These are phyloP conservation scores for Macrotis lagotis DNA, from an alignment of 2,113 vertebrate species.

Conservation along the genomic window DNA sequence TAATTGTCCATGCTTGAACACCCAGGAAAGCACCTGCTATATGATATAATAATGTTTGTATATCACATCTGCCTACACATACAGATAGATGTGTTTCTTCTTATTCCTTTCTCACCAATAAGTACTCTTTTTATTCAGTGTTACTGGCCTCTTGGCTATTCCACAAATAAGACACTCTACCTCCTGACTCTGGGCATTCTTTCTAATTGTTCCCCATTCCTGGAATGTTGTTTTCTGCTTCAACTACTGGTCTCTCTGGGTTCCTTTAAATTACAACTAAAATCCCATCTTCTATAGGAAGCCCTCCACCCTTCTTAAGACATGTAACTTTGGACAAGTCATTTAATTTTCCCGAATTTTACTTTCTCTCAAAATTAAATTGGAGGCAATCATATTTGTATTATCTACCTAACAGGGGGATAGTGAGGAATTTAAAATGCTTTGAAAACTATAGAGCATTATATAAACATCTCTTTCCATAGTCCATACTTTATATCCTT, in stretches of 20 bases:
- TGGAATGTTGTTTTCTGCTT: not conserved
- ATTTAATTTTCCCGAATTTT: not conserved
- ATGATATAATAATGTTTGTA: conserved; percentile 31
- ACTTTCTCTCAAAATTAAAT: not conserved
- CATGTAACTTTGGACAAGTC: not conserved
- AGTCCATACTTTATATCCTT: not conserved
- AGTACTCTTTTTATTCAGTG: not conserved
- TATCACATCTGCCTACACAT: not conserved
- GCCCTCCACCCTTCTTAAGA: not conserved
- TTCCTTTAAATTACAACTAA: not conserved
- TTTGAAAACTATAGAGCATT: not conserved
- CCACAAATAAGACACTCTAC: not conserved
- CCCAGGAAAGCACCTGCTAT: conserved; percentile 53
- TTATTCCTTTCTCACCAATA: not conserved
- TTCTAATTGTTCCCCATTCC: not conserved
- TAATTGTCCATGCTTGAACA: conserved; percentile 62
- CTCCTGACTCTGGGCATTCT: not conserved
- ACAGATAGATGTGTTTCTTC: not conserved
- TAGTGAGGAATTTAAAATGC: not conserved
- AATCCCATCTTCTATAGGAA: not conserved
- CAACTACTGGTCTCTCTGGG: not conserved
- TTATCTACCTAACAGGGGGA: not conserved
- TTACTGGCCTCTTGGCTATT: not conserved
- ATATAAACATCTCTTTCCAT: not conserved
- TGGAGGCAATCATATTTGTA: not conserved